A percentile compares a stretch with the other conserved stretches of the same genome.
Evolutionary conservation across 1,140 invertebrate species (phyloP).

Genomic region (Aphidius ervi): DNA sequence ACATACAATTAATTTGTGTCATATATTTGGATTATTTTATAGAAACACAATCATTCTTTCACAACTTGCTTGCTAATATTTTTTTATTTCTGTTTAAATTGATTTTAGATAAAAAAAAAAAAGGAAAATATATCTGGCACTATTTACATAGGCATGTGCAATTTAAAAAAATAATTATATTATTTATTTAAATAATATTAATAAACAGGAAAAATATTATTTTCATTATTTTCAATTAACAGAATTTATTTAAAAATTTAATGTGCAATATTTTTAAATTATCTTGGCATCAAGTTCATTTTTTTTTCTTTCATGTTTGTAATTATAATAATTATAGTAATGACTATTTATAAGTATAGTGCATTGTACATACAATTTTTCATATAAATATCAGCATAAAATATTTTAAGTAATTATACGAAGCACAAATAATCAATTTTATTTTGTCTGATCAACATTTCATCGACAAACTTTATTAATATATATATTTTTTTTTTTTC

Average conservation of each 20-base stretch:
- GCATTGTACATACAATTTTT: conserved; percentile 21
- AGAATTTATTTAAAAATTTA: no score
- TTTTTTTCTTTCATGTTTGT: neutral
- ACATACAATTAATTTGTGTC: no score
- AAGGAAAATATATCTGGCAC: conserved; percentile 3
- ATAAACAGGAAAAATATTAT: neutral
- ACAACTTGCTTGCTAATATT: no score
- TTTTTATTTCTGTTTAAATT: no score
- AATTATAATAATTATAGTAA: conserved; percentile 2
- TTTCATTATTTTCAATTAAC: neutral
- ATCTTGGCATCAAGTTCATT: no score
- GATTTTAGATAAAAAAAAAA: neutral
- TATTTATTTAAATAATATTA: neutral
- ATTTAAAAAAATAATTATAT: neutral
- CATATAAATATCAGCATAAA: conserved; percentile 21
- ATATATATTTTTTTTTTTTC: no score
- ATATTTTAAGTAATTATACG: conserved; percentile 11
- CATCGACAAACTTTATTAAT: no score
- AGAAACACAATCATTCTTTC: no score
- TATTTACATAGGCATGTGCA: conserved; percentile 11
- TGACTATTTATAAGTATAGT: conserved; percentile 18
- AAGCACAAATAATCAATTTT: conserved; percentile 8
- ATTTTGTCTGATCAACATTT: neutral
- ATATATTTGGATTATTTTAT: no score
- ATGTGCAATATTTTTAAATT: no score